Evolutionary conservation across 1,140 invertebrate species (phyloP).

Genomic region (Drosophila guanche): DNA sequence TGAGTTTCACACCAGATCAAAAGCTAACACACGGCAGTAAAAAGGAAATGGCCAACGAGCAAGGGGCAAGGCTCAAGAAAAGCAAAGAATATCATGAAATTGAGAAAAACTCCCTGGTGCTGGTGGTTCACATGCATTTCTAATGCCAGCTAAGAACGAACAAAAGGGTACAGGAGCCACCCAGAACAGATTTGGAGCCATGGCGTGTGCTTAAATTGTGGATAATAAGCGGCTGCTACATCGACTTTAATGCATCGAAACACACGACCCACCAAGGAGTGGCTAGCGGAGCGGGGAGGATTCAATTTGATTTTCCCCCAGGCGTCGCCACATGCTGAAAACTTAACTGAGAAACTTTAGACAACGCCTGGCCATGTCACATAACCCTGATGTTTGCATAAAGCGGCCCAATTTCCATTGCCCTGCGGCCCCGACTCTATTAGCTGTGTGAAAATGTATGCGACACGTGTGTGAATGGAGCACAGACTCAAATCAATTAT

Average conservation of each 20-base stretch:
- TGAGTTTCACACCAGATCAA: slow-evolving; percentile 27
- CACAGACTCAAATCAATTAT: slow-evolving; percentile 35
- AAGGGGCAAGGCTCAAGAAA: neutral
- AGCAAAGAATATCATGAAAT: slow-evolving; percentile 7
- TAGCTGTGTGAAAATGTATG: slow-evolving; percentile 31
- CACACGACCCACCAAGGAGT: slow-evolving; percentile 4
- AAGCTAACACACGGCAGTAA: no score
- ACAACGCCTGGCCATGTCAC: slow-evolving; percentile 43
- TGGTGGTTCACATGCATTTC: slow-evolving; percentile 52
- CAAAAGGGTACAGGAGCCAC: slow-evolving; percentile 34
- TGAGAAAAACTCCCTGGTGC: slow-evolving; percentile 45
- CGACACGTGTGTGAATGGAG: slow-evolving; percentile 35
- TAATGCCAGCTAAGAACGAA: slow-evolving; percentile 26
- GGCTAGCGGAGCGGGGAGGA: neutral
- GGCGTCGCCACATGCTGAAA: slow-evolving; percentile 41
- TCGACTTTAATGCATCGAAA: slow-evolving; percentile 23
- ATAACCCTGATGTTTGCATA: slow-evolving; percentile 52
- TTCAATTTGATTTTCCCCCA: slow-evolving; percentile 67
- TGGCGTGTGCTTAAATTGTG: slow-evolving; percentile 48
- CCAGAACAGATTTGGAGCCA: slow-evolving; percentile 13
- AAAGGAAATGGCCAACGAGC: no score
- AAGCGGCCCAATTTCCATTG: slow-evolving; percentile 43
- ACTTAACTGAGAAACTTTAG: slow-evolving; percentile 57
- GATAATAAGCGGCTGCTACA: slow-evolving; percentile 28
- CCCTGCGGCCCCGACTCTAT: slow-evolving; percentile 27